Evolutionary conservation across 1,140 invertebrate genomes (phyloP).

Genomic region (Drosophila carrolli): DNA sequence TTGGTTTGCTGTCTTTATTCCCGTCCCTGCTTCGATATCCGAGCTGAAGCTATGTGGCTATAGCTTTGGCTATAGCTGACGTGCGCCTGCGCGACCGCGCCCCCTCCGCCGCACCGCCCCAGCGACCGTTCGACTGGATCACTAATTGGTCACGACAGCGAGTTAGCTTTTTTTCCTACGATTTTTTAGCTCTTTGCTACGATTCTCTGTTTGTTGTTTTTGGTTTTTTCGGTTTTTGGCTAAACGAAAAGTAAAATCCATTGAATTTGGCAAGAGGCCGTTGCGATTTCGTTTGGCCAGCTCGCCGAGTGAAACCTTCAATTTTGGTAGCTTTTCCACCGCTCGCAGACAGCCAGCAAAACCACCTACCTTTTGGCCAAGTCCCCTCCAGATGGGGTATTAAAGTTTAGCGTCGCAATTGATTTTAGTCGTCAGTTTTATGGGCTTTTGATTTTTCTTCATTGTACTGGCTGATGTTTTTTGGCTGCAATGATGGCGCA

Average conservation of each 20-base stretch:
- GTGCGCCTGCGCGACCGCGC: conserved; percentile 72
- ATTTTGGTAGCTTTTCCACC: conserved; percentile 56
- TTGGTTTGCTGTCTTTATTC: conserved; percentile 72
- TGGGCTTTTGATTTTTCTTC: conserved; percentile 73
- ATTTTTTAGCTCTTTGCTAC: conserved; percentile 37
- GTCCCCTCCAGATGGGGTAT: conserved; percentile 46
- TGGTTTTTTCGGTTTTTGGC: conserved; percentile 26
- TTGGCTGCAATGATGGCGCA: conserved; percentile 48
- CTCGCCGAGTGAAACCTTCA: conserved; percentile 67
- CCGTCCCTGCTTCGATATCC: conserved; percentile 28
- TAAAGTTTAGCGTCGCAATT: conserved; percentile 79
- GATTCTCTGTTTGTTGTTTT: conserved; percentile 27
- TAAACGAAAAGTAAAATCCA: conserved; percentile 81
- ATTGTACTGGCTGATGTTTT: conserved; percentile 30
- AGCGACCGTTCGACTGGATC: conserved; percentile 56
- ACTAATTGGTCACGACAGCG: conserved; percentile 81
- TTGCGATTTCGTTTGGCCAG: conserved; percentile 52
- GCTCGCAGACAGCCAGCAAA: conserved; percentile 34
- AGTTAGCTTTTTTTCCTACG: conserved; percentile 36
- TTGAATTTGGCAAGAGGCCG: conserved; percentile 80
- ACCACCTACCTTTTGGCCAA: conserved; percentile 20
- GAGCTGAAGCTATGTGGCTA: conserved; percentile 21
- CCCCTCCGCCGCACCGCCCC: conserved; percentile 20
- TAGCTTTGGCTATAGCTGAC: conserved; percentile 47
- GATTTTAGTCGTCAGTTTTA: conserved; percentile 82